Evolutionary conservation across 2,797 vertebrate genomes (phyloP), one percentile per base, ranked within the genome.

Genomic region (Sebastes hubbsi): DNA sequence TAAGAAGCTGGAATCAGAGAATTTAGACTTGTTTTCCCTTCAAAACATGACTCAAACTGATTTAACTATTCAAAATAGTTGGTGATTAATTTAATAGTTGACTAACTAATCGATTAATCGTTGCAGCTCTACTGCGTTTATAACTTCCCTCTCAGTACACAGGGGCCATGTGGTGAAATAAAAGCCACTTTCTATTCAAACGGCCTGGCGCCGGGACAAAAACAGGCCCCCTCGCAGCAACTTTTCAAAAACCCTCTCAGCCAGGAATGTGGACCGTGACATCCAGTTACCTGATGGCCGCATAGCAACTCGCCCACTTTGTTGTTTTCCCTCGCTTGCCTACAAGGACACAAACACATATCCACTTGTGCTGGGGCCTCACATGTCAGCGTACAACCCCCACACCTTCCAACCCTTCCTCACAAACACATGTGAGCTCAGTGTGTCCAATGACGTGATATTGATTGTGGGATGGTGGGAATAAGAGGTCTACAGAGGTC

Each of bases 201-300:
- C 9, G 25, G 55, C 25, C 75, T 6, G 30, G 42, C 81, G 69
- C 72, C 7, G 11, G 32, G 85, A 88, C 76, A 87, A 89, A 87
- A 91, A 91, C 87, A 88, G 60, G 59, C 77, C 72, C 72, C 81
- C 75, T 86, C 84, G 58, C 78, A 80, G 88, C 56, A 68, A 78
- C 88, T 68, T 88, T 91, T 87, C 34, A 81, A 85, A 85, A 76
- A 52, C 62, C 55, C 29, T 54, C 81, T 83, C 79, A 38, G 76
- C 56, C 83, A 87, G 87, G 90, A 93, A 92, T 91, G 86, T 63
- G 77, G 77, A 85, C 75, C 64, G 70, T 87, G 87, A 93, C 93
- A 90, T 91, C 82, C 81, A 81, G 87, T 91, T 93, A 94, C 89
- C 91, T 92, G 90, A 85, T 61, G 87, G 80, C 75, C 32, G 55